These are phyloP conservation scores for Geococcyx californianus DNA, from an alignment of 2,113 vertebrate species.

Conservation along the genomic window DNA sequence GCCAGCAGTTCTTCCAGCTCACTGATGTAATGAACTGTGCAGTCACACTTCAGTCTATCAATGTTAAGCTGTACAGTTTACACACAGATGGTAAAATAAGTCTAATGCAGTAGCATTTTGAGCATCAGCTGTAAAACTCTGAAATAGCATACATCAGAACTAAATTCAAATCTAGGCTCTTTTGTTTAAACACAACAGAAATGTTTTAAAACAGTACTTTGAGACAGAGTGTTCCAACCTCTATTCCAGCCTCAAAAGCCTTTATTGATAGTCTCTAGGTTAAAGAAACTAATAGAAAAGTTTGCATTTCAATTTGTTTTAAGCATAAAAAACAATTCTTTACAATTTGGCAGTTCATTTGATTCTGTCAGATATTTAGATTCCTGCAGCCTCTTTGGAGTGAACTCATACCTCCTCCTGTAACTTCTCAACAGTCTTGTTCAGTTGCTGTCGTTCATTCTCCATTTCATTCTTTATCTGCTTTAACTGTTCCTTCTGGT, in stretches of 20 bases:
- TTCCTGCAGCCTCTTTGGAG: background rate
- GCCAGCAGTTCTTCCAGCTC: background rate
- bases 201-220: background rate
- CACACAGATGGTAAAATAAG: background rate
- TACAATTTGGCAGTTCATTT: background rate
- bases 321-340: background rate
- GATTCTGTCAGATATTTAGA: background rate
- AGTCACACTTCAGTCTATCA: background rate
- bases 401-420: constrained; percentile 85
- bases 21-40: background rate
- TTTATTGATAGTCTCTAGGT: background rate
- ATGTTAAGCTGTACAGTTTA: background rate
- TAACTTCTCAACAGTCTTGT: constrained; percentile 89
- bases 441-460: constrained; percentile 84
- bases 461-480: constrained; percentile 89
- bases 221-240: background rate
- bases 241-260: background rate
- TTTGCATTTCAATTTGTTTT: background rate
- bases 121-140: background rate
- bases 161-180: background rate
- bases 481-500: constrained; percentile 89
- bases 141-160: background rate
- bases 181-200: background rate
- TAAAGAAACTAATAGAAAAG: background rate
- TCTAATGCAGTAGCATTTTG: background rate